Base-by-base conservation (phyloP, 2,797 vertebrate species). In the Lacerta agilis region DNA sequence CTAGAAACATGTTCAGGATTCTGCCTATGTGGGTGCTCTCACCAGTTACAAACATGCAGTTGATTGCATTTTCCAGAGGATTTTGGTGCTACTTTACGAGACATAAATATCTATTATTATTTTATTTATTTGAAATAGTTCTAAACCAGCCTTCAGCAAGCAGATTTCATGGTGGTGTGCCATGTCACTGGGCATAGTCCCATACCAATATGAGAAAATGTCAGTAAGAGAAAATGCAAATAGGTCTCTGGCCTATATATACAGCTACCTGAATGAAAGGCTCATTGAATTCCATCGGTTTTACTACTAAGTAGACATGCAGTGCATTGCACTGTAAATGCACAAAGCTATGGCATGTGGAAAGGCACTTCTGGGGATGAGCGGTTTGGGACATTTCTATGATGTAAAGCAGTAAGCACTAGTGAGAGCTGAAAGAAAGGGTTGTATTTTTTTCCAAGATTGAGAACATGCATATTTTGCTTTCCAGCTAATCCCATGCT, bases 401-500 rank as follows among this genome's bases (percentile, higher is more conserved):
- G 61, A 64, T 2, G 4, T 61, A 61, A 61, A 17, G 58, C 1
- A 64, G 20, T 64, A 64, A 23, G 11, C 27, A 41, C 6, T 55
- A 58, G 11, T 55, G 8, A 20, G 27, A 78, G 4, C 15, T 8
- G 0, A 72, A 18, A 41, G 66, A 33, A 79, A 58, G 36, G 33
- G 36, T 15, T 58, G 43, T 43, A 17, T 3, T 10, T 76, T 3
- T 61, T 79, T 58, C 11, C 9, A 41, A 4, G 18, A 79, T 49
- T 73, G 29, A 85, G 71, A 75, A 73, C 64, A 36, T 27, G 10
- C 6, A 45, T 66, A 29, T 1, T 64, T 88, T 71, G 43, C 23
- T 61, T 45, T 64, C 43, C 43, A 66, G 45, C 43, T 92, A 92
- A 93, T 55, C n/a, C 75, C 82, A 55, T 80, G 49, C 71, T 92